Conservation (phyloP, 2,888 invertebrate genomes). For the Hydriomena furcata region DNA sequence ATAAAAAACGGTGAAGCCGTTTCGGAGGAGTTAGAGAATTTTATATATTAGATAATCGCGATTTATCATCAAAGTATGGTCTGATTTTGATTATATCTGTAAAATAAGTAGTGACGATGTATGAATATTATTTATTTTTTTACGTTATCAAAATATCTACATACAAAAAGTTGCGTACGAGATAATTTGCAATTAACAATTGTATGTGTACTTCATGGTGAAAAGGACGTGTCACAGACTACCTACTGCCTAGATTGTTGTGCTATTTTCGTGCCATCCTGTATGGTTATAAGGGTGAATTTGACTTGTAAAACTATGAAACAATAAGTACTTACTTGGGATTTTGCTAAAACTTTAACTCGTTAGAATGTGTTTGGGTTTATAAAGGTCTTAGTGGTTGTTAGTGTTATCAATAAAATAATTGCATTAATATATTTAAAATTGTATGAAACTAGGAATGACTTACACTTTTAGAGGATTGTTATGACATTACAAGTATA, state of each 20-base stretch:
- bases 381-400: not conserved
- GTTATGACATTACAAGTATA: too few relatives aligned
- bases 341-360: not conserved
- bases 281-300: not conserved
- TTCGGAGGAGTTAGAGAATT: too few relatives aligned
- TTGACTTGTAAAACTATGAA: not conserved
- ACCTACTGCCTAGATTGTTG: not conserved
- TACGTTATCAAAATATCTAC: too few relatives aligned
- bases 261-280: constrained; percentile 4
- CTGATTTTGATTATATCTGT: too few relatives aligned
- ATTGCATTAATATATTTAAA: not conserved
- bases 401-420: not conserved
- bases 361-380: too few relatives aligned
- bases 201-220: not conserved
- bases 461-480: not conserved
- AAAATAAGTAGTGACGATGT: too few relatives aligned
- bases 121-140: too few relatives aligned
- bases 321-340: not conserved
- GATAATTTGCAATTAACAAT: too few relatives aligned
- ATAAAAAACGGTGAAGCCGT: too few relatives aligned
- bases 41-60: too few relatives aligned
- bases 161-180: too few relatives aligned
- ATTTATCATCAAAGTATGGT: too few relatives aligned
- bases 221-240: not conserved
- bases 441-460: not conserved